Evolutionary conservation across 2,113 vertebrate genomes (phyloP), one percentile per base, ranked within the genome.

Genomic region (Zosterops borbonicus): DNA sequence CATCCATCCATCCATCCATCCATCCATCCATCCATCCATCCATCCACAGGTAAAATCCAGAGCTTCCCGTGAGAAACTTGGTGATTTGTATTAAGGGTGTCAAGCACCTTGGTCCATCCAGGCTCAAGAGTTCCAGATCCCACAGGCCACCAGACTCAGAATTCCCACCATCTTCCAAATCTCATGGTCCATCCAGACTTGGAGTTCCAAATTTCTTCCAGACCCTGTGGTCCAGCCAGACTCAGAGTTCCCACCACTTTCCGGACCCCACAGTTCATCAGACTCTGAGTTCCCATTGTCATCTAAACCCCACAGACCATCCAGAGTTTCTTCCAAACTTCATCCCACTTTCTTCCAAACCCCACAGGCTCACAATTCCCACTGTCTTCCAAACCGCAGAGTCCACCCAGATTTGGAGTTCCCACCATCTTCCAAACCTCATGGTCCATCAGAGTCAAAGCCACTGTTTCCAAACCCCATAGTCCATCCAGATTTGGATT

Each of bases 311-410:
- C 13, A 13, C 3, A 3, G 33, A 11, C n/a, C 63, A 27, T 47
- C 12, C 17, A 5, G 39, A 12, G 39, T 39, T 39, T 39, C 39
- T 12, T 39, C 39, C 39, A 39, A 39, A 39, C 39, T 39, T 39
- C 39, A 39, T 39, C 10, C 21, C 28, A 60, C 1, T 0, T 0
- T 18, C 2, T 59, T 41, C 29, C 37, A 63, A 37, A 44, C 37
- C 8, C 24, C 0, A 0, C 33, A 41, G 7, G 11, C 1, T 49
- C 1, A 1, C 18, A 81, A 5, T 1, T 62, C 7, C 13, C 29
- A 50, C 0, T 1, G 0, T 35, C 2, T 20, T 52, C 33, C 21
- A 46, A 21, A 39, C 7, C 22, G 4, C 14, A 49, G 0, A 0
- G 29, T 16, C 20, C 50, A 68, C 58, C 33, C 9, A 14, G 5